These are phyloP conservation scores for Saturnia pavonia DNA, from an alignment of 2,888 invertebrate species.

Conservation along the genomic window DNA sequence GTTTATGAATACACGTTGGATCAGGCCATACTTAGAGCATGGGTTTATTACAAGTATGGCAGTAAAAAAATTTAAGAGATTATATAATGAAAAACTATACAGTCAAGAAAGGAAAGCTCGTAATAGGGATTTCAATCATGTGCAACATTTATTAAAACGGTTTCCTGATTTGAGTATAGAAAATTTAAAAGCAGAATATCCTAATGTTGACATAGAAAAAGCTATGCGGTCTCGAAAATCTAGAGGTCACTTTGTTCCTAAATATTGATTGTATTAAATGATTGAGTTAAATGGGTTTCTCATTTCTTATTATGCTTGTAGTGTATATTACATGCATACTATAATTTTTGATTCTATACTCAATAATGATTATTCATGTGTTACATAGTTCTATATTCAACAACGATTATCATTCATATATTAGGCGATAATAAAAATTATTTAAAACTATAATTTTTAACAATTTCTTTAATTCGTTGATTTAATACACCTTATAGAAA, in stretches of 20 bases:
- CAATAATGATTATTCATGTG: too few species aligned
- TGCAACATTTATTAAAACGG: constrained; percentile 85
- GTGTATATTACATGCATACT: too few species aligned
- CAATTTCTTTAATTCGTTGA: not conserved
- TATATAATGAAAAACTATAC: constrained; percentile 85
- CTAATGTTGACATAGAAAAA: constrained; percentile 88
- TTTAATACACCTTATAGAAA: not conserved
- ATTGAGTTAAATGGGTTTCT: constrained; percentile 7
- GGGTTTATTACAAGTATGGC: constrained; percentile 79
- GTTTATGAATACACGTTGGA: constrained; percentile 85
- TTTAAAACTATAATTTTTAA: too few species aligned
- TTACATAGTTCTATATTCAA: too few species aligned
- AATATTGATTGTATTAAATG: constrained; percentile 36
- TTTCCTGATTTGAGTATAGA: constrained; percentile 90
- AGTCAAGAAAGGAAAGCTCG: constrained; percentile 79
- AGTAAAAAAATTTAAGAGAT: constrained; percentile 78
- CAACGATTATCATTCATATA: too few species aligned
- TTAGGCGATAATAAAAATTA: too few species aligned
- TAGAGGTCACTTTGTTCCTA: constrained; percentile 83
- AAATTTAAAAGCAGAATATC: constrained; percentile 86
- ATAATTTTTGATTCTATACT: too few species aligned
- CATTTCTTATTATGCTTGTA: not conserved
- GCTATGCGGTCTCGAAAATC: constrained; percentile 80
- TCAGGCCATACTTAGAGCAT: constrained; percentile 79
- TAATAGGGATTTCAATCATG: constrained; percentile 85